Evolutionary conservation across 2,113 vertebrate genomes (phyloP), one percentile per base, ranked within the genome.

Genomic region (Ictalurus furcatus): DNA sequence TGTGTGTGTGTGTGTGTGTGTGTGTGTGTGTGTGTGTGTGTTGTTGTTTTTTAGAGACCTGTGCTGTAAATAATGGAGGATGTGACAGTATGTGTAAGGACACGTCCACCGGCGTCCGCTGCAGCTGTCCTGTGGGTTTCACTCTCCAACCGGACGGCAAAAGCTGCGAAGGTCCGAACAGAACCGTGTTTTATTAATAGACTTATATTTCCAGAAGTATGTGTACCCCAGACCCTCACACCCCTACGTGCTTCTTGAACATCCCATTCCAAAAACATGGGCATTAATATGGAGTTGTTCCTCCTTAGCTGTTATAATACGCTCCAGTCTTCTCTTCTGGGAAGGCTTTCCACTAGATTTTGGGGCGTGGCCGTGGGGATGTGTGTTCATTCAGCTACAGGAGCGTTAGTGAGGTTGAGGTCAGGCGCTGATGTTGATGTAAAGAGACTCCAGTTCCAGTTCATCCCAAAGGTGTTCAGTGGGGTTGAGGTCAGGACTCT

Each of bases 51-150:
- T 90, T 95, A 99, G 98, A 99, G 94, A 99, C 98, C 0, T 99
- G 98, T 87, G 98, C 98, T 0, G 96, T 99, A 79, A 99, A 99
- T 93, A 99, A 99, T 0, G 98, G 98, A 0, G 98, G 98, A 89
- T 99, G 98, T 23, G 98, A 99, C 93, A 98, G 97, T 78, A 99
- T 97, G 5, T 99, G 98, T 88, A 99, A 99, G 90, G 98, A 99
- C 92, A 99, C 98, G 19, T 98, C 98, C 0, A 99, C 98, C 0
- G 98, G 98, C 0, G 98, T 99, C 79, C 98, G 97, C 94, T 99
- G 98, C 94, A 99, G 98, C 92, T 99, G 98, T 92, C 98, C 98
- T 0, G 91, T 97, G 0, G 98, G 98, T 86, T 99, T 99, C 94
- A 98, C 95, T 0, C 96, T 99, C 89, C 98, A 99, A 95, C 93